These are phyloP conservation scores for Brachypalpus laphriformis DNA, from an alignment of 2,888 invertebrate genomes.

Conservation along the genomic window DNA sequence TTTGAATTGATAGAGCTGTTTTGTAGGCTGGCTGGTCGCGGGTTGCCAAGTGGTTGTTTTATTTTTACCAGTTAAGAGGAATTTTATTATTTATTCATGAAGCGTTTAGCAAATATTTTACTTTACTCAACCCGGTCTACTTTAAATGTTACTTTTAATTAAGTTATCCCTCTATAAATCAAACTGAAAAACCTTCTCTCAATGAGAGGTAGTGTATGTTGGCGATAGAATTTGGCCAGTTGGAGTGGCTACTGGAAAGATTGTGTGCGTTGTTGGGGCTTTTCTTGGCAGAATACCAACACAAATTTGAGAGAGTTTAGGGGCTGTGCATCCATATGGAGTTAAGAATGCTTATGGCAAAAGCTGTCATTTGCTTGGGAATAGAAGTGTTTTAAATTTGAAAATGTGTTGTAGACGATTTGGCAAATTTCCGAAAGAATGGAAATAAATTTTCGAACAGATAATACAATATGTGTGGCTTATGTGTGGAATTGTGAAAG, in stretches of 20 bases:
- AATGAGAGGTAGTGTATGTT: not conserved
- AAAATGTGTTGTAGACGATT: slow-evolving; percentile 61
- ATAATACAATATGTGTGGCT: slow-evolving; percentile 30
- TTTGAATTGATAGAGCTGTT: slow-evolving; percentile 39
- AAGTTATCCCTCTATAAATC: slow-evolving; percentile 61
- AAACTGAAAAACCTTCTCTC: slow-evolving; percentile 8
- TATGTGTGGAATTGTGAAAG: slow-evolving; percentile 1
- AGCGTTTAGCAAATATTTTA: slow-evolving; percentile 61
- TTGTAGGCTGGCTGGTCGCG: not conserved
- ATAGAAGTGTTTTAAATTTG: slow-evolving; percentile 66
- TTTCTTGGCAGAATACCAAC: slow-evolving; percentile 56
- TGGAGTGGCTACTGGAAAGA: slow-evolving; percentile 16
- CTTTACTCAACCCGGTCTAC: slow-evolving; percentile 1
- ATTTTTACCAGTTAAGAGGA: not conserved
- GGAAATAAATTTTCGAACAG: slow-evolving; percentile 34
- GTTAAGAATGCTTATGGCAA: slow-evolving; percentile 48
- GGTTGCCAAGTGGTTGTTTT: slow-evolving; percentile 53
- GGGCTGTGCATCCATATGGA: slow-evolving; percentile 47
- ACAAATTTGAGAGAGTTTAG: slow-evolving; percentile 43
- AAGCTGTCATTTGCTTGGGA: slow-evolving; percentile 65
- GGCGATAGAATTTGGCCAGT: slow-evolving; percentile 19
- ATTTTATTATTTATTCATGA: slow-evolving; percentile 45
- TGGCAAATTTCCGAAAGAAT: slow-evolving; percentile 62
- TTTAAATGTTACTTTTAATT: slow-evolving; percentile 58
- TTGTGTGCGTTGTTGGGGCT: slow-evolving; percentile 13